A percentile compares a stretch with the other conserved stretches of the same genome.
These are phyloP conservation scores for Tanypteryx hageni DNA, from an alignment of 2,888 invertebrate species.

Conservation along the genomic window DNA sequence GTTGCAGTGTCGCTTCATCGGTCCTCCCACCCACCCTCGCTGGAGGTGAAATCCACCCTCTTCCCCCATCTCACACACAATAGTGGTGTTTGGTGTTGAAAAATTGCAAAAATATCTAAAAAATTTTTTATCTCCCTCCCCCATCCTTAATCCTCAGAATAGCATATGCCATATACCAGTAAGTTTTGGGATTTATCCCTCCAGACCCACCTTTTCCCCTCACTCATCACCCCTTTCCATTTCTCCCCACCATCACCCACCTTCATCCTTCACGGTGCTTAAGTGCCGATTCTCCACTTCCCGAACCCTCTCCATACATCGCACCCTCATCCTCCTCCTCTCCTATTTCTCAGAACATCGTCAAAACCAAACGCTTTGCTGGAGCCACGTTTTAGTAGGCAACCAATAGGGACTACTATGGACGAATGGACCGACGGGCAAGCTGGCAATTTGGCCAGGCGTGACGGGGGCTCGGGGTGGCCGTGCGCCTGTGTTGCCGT, in stretches of 20 bases:
- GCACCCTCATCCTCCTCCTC: slow-evolving; percentile 39
- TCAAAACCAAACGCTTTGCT: slow-evolving; percentile 68
- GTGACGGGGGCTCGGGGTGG: slow-evolving; percentile 55
- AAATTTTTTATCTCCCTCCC: slow-evolving; percentile 37
- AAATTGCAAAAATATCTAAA: slow-evolving; percentile 37
- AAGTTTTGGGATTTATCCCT: slow-evolving; percentile 51
- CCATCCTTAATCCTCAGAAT: slow-evolving; percentile 41
- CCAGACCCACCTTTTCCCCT: background rate
- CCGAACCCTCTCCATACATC: slow-evolving; percentile 42
- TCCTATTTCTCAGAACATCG: slow-evolving; percentile 59
- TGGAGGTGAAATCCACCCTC: slow-evolving; percentile 24
- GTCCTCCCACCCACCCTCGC: slow-evolving; percentile 59
- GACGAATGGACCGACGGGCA: slow-evolving; percentile 65
- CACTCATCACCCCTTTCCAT: slow-evolving; percentile 10
- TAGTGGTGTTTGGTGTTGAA: slow-evolving; percentile 62
- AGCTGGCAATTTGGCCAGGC: slow-evolving; percentile 62
- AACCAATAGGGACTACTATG: slow-evolving; percentile 69
- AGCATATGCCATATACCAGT: slow-evolving; percentile 49
- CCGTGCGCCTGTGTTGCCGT: slow-evolving; percentile 36
- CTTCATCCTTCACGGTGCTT: slow-evolving; percentile 17
- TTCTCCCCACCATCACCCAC: background rate
- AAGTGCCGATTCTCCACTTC: slow-evolving; percentile 24
- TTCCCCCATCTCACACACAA: slow-evolving; percentile 49
- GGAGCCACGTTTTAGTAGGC: slow-evolving; percentile 71
- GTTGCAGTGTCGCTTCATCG: slow-evolving; percentile 55